These are phyloP conservation scores for Steinernema hermaphroditum DNA, from an alignment of 2,888 invertebrate species.

Conservation along the genomic window DNA sequence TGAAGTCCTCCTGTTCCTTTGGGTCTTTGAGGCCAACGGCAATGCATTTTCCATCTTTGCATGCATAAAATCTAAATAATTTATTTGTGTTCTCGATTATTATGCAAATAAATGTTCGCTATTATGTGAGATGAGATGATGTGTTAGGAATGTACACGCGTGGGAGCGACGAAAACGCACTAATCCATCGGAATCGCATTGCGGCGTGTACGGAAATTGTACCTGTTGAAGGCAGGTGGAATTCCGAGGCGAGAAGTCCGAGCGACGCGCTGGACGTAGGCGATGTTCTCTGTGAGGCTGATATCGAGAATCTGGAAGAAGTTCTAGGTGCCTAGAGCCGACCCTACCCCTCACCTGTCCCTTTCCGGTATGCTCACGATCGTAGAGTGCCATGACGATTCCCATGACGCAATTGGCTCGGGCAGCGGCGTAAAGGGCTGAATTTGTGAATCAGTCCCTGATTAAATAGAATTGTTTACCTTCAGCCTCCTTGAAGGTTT, in stretches of 20 bases:
- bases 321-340: not conserved
- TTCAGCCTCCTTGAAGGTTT: not conserved
- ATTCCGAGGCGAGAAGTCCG: slow-evolving; percentile 18
- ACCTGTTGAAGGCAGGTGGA: slow-evolving; percentile 34
- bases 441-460: not conserved
- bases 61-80: slow-evolving; percentile 36
- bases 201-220: not conserved
- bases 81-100: not conserved
- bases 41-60: slow-evolving; percentile 31
- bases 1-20: slow-evolving; percentile 33
- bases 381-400: slow-evolving; percentile 32
- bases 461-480: not conserved
- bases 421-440: slow-evolving; percentile 10
- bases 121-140: not conserved
- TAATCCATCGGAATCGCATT: slow-evolving; percentile 1
- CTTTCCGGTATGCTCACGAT: slow-evolving; percentile 22
- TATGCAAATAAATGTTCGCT: not conserved
- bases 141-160: no score
- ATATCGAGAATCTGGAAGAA: slow-evolving; percentile 32
- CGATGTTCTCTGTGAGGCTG: slow-evolving; percentile 27
- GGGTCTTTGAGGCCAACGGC: slow-evolving; percentile 27
- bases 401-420: slow-evolving; percentile 19
- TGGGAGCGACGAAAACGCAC: not conserved
- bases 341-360: slow-evolving; percentile 18
- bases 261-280: slow-evolving; percentile 22